A percentile compares a stretch with the other conserved stretches of the same genome.
phyloP scores from a whole-genome alignment of 2,113 vertebrate species.

The Rhinopomastus cyanomelas region DNA sequence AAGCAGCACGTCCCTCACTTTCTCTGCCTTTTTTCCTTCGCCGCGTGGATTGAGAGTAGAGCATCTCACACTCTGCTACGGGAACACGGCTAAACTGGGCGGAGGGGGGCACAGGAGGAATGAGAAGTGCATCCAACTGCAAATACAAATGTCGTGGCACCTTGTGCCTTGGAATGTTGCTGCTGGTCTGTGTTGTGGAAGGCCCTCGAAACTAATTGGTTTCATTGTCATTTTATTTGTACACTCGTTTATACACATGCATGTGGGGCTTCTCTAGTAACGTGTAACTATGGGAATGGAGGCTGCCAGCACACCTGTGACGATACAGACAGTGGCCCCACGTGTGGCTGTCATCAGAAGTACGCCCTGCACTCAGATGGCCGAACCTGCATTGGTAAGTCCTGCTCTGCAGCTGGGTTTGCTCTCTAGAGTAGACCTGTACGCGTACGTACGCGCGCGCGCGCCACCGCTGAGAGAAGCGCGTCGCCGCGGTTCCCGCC shows the following conservation, averaged over 20 bases:
- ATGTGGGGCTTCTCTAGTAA: slow-evolving; percentile 84
- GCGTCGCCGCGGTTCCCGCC: neutral
- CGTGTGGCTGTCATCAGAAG: slow-evolving; percentile 97
- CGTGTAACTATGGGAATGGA: slow-evolving; percentile 99
- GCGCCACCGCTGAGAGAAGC: neutral
- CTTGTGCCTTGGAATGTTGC: slow-evolving; percentile 22
- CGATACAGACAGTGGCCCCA: slow-evolving; percentile 91
- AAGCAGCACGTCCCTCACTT: neutral
- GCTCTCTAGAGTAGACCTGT: neutral
- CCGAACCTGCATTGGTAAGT: slow-evolving; percentile 98
- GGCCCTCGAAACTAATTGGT: slow-evolving; percentile 61
- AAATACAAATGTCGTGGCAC: neutral
- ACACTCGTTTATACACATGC: slow-evolving; percentile 60
- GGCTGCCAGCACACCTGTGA: slow-evolving; percentile 97
- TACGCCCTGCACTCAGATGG: slow-evolving; percentile 94
- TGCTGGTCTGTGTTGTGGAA: slow-evolving; percentile 27
- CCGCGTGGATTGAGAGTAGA: neutral
- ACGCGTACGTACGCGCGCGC: neutral
- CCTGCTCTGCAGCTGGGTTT: neutral
- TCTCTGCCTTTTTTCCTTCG: neutral
- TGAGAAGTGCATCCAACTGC: neutral
- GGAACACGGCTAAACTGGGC: neutral
- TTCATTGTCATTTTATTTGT: slow-evolving; percentile 75
- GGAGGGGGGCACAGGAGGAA: neutral
- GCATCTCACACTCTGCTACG: neutral